Conservation (phyloP, 1,140 invertebrate genomes). For the Probaryconus sp. region DNA sequence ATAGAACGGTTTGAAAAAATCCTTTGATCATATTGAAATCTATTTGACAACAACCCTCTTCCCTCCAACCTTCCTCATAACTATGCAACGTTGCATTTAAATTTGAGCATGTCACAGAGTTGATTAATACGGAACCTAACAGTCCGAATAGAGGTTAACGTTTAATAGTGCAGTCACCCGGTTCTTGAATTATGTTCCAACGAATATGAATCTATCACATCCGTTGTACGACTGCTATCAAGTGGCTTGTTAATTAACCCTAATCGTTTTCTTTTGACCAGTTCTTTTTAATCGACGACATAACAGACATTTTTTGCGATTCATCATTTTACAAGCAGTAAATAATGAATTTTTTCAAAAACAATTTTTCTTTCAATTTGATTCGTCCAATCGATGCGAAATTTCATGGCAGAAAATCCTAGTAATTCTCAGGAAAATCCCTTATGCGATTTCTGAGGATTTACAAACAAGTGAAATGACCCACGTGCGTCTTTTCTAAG, state of each 20-base stretch:
- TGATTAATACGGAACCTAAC: conserved; percentile 34
- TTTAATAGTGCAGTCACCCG: conserved; percentile 43
- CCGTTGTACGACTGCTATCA: conserved; percentile 23
- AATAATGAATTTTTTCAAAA: no score
- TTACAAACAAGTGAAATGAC: conserved; percentile 12
- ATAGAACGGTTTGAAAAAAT: no score
- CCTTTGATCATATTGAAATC: conserved; percentile 22
- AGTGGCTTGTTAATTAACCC: conserved; percentile 3
- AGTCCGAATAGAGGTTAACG: conserved; percentile 30
- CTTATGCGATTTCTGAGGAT: conserved; percentile 7
- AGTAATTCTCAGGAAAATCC: conserved; percentile 4
- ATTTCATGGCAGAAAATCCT: conserved; percentile 1
- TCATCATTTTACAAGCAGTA: no score
- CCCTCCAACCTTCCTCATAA: conserved; percentile 12
- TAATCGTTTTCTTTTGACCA: conserved; percentile 10
- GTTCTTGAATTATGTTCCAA: conserved; percentile 43
- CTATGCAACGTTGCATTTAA: conserved; percentile 25
- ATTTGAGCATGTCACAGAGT: conserved; percentile 2
- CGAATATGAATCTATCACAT: conserved; percentile 48
- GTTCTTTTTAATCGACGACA: background rate
- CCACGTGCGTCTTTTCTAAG: background rate
- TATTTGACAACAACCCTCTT: conserved; percentile 4
- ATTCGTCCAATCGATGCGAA: conserved; percentile 4
- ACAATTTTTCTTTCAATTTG: background rate
- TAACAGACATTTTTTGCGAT: no score